These are phyloP conservation scores for Brienomyrus brachyistius DNA, from an alignment of 2,113 vertebrate genomes.

Conservation along the genomic window DNA sequence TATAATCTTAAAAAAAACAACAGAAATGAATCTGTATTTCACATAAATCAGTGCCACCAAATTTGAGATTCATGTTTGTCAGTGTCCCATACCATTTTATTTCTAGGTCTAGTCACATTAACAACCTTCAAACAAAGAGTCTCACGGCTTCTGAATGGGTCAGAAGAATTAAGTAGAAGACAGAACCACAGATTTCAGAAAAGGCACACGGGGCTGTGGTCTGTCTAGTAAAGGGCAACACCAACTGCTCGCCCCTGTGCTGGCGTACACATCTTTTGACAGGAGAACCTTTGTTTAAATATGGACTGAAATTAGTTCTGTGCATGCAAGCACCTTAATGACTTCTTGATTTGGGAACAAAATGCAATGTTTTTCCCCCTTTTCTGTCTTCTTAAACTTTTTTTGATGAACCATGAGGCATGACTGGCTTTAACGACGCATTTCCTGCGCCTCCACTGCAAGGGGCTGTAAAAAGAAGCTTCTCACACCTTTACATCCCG, in stretches of 20 bases:
- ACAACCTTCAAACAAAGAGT: not conserved
- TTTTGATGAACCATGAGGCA: not conserved
- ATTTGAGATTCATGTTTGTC: not conserved
- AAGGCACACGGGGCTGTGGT: not conserved
- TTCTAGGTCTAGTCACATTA: not conserved
- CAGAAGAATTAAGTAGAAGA: not conserved
- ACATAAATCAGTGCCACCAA: not conserved
- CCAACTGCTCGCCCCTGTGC: not conserved
- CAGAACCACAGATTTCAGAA: not conserved
- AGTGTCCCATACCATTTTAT: not conserved
- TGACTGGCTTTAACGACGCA: slow-evolving; percentile 10
- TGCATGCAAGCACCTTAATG: not conserved
- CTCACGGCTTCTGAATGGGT: not conserved
- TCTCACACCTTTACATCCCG: slow-evolving; percentile 15
- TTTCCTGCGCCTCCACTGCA: slow-evolving; percentile 14
- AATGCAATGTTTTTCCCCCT: not conserved
- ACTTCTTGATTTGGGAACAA: not conserved
- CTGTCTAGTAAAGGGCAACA: not conserved
- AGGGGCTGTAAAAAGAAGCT: not conserved
- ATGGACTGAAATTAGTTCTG: not conserved
- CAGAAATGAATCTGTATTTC: not conserved
- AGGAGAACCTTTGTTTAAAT: not conserved
- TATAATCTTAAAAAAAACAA: not conserved
- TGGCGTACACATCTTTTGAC: not conserved
- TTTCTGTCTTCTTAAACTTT: not conserved